Base-by-base conservation (phyloP, 2,797 vertebrate genomes). In the Syndactyla subalaris region DNA sequence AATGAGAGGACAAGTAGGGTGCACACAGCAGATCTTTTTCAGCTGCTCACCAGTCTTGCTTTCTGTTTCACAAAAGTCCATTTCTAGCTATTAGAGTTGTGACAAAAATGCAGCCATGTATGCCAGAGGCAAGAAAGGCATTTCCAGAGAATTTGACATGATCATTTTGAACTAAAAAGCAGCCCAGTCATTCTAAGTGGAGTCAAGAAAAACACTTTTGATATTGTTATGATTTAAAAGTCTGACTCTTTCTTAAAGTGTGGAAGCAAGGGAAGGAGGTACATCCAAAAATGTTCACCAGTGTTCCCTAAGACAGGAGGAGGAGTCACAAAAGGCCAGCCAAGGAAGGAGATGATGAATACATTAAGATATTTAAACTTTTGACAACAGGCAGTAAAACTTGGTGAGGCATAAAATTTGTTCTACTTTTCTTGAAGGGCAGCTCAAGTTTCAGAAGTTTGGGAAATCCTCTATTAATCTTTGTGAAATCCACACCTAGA, bases 361-460 rank as follows among this genome's bases (percentile, higher is more conserved):
- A 27, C 20, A 15, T 92, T 81, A 57, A 62, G 74, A 49, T 87
- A 46, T 61, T 91, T 87, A 87, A 93, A 92, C 66, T 34, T 71
- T 82, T 85, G 66, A 74, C 76, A 92, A 61, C 63, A 85, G 52
- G 38, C 89, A 74, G 57, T 77, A 84, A 90, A 89, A 88, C 34
- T 84, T 68, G 67, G 68, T 43, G 24, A 80, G 68, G 79, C 83
- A 87, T 92, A 57, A 59, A 87, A 89, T 49, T 74, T 77, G 27
- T 84, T 91, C 65, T 74, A 29, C 39, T 95, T 94, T 66, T 84
- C 58, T 88, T 75, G 85, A 90, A 90, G 70, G 39, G 46, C 66
- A 86, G 62, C 24, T 91, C 84, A 95, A 54, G 71, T 93, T 91
- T 92, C 79, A 55, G 70, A 85, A 78, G 51, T 76, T 86, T 90